Conservation (phyloP, 2,113 vertebrate species). For the Emydocephalus ijimae region DNA sequence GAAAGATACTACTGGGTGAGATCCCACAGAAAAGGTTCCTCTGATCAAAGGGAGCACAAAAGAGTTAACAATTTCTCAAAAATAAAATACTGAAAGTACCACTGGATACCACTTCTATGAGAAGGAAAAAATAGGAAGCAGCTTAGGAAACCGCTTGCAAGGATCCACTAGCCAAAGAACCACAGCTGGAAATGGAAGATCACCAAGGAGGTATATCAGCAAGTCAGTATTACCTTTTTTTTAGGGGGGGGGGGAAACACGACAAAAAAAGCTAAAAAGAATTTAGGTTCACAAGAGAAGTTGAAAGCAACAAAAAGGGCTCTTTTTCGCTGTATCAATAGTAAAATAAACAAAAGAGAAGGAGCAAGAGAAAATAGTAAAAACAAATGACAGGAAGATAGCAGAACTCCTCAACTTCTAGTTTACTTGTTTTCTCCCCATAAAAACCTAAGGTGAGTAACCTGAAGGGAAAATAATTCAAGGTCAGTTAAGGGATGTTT, state of each 20-base stretch:
- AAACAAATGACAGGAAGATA: not conserved
- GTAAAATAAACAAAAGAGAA: not conserved
- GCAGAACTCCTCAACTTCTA: not conserved
- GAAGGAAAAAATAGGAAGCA: not conserved
- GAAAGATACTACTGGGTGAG: not conserved
- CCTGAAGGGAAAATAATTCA: not conserved
- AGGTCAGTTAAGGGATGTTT: not conserved
- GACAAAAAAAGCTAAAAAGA: not conserved
- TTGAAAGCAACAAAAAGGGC: not conserved
- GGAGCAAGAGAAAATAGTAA: not conserved
- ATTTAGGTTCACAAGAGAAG: not conserved
- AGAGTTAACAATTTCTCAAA: not conserved
- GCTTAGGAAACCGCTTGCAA: not conserved
- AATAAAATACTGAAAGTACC: not conserved
- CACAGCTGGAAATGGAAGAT: not conserved
- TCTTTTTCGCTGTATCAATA: not conserved
- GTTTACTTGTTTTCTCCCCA: not conserved
- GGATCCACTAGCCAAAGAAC: not conserved
- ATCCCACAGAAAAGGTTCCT: not conserved
- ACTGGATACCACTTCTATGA: not conserved
- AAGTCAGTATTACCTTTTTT: not conserved
- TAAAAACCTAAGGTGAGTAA: not conserved
- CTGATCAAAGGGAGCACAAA: not conserved
- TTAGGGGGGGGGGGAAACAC: rapidly evolving
- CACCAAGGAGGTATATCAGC: not conserved